Percentiles rank a stretch among this genome's conserved stretches.
These are phyloP conservation scores for Carcharodon carcharias DNA, from an alignment of 2,797 vertebrate species.

Conservation along the genomic window DNA sequence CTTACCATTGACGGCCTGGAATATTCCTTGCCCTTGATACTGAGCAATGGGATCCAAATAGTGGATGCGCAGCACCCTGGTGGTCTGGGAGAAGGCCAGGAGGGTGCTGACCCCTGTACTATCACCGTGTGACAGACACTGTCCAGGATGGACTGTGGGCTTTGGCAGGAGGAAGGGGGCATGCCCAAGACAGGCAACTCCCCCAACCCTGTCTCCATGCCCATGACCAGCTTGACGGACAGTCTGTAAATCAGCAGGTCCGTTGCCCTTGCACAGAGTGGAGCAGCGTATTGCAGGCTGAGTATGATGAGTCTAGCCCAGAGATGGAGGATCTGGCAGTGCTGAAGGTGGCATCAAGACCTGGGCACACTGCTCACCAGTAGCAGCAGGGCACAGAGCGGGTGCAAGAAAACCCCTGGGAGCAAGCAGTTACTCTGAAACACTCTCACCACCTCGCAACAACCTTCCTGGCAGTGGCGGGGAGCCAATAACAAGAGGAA, in stretches of 20 bases:
- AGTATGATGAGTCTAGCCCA: conserved; percentile 45
- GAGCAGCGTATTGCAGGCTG: conserved; percentile 65
- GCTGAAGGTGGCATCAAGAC: conserved; percentile 68
- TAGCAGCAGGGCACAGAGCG: conserved; percentile 54
- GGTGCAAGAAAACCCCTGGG: conserved; percentile 55
- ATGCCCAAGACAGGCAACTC: conserved; percentile 73
- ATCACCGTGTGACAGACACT: conserved; percentile 85
- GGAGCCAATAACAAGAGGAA: no score
- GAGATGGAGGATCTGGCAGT: conserved; percentile 69
- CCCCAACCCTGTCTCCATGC: conserved; percentile 78
- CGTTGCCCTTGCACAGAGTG: conserved; percentile 58
- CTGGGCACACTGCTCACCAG: conserved; percentile 60
- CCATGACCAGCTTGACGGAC: conserved; percentile 81
- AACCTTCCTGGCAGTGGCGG: background rate
- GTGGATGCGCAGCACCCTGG: conserved; percentile 71
- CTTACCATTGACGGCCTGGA: conserved; percentile 74
- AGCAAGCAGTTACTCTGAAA: background rate
- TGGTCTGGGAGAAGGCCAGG: conserved; percentile 74
- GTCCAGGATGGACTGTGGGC: conserved; percentile 80
- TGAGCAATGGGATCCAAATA: conserved; percentile 73
- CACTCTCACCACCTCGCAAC: conserved; percentile 16
- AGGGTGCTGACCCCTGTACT: conserved; percentile 80
- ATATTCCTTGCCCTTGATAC: conserved; percentile 73
- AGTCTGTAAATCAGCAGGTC: conserved; percentile 75
- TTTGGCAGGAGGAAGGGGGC: conserved; percentile 65